These are phyloP conservation scores for Caenorhabditis sp. DNA, from an alignment of 2,888 invertebrate genomes.

Conservation along the genomic window DNA sequence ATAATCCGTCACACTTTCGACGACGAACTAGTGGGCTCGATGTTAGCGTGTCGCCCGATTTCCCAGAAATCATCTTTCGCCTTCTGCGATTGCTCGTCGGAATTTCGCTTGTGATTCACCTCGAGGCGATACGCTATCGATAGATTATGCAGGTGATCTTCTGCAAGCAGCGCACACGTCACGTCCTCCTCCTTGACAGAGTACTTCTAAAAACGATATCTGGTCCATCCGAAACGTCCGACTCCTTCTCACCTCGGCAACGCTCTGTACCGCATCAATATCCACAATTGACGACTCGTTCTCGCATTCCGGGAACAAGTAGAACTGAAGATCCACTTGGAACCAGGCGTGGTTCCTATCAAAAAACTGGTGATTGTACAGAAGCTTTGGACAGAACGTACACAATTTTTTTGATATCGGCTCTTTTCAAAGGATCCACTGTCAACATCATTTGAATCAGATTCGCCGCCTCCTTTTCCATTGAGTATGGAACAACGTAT, in stretches of 20 bases:
- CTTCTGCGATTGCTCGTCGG: slow-evolving; percentile 85
- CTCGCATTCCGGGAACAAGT: slow-evolving; percentile 94
- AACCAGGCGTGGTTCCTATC: slow-evolving; percentile 95
- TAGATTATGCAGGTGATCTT: slow-evolving; percentile 97
- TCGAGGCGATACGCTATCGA: slow-evolving; percentile 98
- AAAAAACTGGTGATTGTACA: not conserved
- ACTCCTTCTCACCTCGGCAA: slow-evolving; percentile 84
- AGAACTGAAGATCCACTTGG: slow-evolving; percentile 93
- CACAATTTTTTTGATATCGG: slow-evolving; percentile 82
- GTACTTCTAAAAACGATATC: slow-evolving; percentile 85
- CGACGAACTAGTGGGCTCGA: not conserved
- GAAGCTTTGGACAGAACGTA: not conserved
- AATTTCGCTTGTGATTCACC: slow-evolving; percentile 94
- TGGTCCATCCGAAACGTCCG: too few species aligned
- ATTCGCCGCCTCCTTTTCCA: slow-evolving; percentile 93
- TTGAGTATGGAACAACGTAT: slow-evolving; percentile 95
- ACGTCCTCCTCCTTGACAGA: slow-evolving; percentile 94
- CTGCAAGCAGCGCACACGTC: slow-evolving; percentile 91
- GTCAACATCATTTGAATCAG: slow-evolving; percentile 93
- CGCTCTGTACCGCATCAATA: slow-evolving; percentile 92
- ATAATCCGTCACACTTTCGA: not conserved
- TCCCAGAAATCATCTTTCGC: slow-evolving; percentile 87
- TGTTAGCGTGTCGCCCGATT: slow-evolving; percentile 16
- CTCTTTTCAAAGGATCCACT: slow-evolving; percentile 96
- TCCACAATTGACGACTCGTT: slow-evolving; percentile 97